phyloP scores from a whole-genome alignment of 2,113 vertebrate species.

The Amazona guildingii region DNA sequence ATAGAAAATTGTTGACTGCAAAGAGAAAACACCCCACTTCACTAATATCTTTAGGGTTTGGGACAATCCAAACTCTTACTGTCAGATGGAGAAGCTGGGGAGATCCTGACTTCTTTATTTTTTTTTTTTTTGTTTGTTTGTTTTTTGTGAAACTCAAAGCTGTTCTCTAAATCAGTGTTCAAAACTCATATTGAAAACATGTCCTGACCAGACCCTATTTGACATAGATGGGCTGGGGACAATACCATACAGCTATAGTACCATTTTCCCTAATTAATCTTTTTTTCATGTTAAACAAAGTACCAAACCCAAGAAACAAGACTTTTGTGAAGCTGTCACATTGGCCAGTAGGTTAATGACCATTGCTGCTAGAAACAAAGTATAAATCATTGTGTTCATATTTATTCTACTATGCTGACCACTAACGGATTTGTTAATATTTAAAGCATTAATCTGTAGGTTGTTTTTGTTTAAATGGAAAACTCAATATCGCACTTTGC shows the following conservation, averaged over 20 bases:
- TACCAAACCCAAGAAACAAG: background rate
- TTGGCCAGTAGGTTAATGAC: slow-evolving; percentile 68
- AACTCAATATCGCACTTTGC: slow-evolving; percentile 16
- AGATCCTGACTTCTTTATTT: background rate
- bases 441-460: slow-evolving; percentile 57
- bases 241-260: background rate
- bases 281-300: background rate
- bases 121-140: background rate
- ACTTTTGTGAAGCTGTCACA: slow-evolving; percentile 36
- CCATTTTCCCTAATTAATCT: background rate
- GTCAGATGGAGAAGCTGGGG: background rate
- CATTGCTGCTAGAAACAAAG: slow-evolving; percentile 75
- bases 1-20: background rate
- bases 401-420: slow-evolving; percentile 71
- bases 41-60: background rate
- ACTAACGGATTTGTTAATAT: slow-evolving; percentile 63
- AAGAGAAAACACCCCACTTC: background rate
- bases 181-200: background rate
- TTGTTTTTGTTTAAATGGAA: slow-evolving; percentile 35
- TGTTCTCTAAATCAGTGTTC: background rate
- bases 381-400: slow-evolving; percentile 52
- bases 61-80: background rate
- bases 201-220: background rate
- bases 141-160: background rate
- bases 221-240: background rate